Base-by-base conservation (phyloP, 2,113 vertebrate species). In the Steatornis caripensis region DNA sequence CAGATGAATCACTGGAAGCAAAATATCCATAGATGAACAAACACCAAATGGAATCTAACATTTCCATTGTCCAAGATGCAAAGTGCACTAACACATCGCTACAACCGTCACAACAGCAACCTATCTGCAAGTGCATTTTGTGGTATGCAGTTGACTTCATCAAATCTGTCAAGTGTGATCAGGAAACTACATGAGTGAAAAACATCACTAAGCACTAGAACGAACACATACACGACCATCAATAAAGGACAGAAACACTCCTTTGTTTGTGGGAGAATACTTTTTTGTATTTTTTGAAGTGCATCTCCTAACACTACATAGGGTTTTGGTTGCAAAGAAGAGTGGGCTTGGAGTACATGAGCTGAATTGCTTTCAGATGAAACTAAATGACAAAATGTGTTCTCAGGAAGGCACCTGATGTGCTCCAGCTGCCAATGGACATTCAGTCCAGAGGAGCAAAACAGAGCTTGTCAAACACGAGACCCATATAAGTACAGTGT, bases 211-310 rank as follows among this genome's bases (percentile, higher is more conserved):
- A 37, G 30, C 4, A 5, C 37, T 75, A 15, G 39, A 49, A 57
- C 0, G 4, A 77, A 43, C 8, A 18, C 11, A 3, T 15, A 7
- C 36, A 24, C n/a, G 34, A 30, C 36, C 1, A 2, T 11, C 32
- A 34, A 4, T 48, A 39, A 57, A 49, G 24, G 20, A 34, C 21
- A 71, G 68, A 71, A 66, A 32, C 21, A 15, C 6, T 54, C 4
- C 16, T 80, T 70, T 29, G 9, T 53, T 58, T 41, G 49, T 24
- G 11, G 29, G 41, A 89, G 22, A 55, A 39, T 45, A 26, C 37
- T 53, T 48, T 81, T 27, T 49, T 2, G 0, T 65, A 3, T 32
- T 49, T 89, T 76, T 45, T 85, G 46, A 81, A 77, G 53, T 57
- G 10, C 30, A 6, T 46, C 34, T 77, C 36, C 36, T 66, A 21